phyloP scores from a whole-genome alignment of 1,140 invertebrate genomes.

The Dolichoris vasculosae region DNA sequence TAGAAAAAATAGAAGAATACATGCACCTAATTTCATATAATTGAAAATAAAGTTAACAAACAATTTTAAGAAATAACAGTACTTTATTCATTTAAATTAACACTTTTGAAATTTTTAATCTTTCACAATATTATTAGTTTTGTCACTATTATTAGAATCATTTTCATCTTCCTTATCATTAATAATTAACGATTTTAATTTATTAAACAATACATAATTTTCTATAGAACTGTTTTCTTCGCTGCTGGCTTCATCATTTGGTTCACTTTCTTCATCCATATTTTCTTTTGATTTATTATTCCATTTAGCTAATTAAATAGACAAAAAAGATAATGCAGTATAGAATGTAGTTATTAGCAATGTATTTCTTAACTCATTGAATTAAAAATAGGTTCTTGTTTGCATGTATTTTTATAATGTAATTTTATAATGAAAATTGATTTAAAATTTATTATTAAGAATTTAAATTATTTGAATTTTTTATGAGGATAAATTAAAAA shows the following conservation, averaged over 20 bases:
- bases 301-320: conserved; percentile 33
- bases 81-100: conserved; percentile 5
- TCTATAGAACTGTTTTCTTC: conserved; percentile 39
- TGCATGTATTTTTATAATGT: too few species aligned
- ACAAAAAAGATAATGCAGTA: conserved; percentile 1
- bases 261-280: conserved; percentile 10
- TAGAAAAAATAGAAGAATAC: conserved; percentile 39
- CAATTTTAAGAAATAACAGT: background rate
- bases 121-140: conserved; percentile 53
- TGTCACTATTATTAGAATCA: conserved; percentile 57
- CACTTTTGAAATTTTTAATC: conserved; percentile 49
- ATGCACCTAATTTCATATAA: conserved; percentile 50
- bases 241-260: conserved; percentile 48
- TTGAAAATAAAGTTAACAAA: conserved; percentile 15
- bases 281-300: conserved; percentile 24
- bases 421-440: too few species aligned
- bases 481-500: too few species aligned
- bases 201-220: conserved; percentile 64
- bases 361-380: too few species aligned
- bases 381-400: too few species aligned
- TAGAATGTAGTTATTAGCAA: background rate
- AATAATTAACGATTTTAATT: conserved; percentile 68
- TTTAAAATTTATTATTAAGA: too few species aligned
- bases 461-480: too few species aligned
- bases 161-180: conserved; percentile 37